Conservation (phyloP, 2,888 invertebrate genomes). For the Eupithecia centaureata region DNA sequence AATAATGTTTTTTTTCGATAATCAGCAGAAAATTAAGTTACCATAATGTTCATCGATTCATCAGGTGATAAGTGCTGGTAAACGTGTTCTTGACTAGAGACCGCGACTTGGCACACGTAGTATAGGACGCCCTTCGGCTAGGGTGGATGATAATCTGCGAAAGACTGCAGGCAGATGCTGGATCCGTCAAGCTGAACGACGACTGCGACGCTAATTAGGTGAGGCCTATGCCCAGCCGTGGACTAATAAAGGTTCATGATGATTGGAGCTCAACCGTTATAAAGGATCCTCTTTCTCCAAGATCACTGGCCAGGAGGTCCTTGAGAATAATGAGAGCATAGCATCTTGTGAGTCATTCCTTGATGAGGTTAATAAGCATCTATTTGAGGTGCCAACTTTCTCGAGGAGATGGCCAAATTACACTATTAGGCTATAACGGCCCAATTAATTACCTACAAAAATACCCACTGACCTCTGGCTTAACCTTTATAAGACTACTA, state of each 20-base stretch:
- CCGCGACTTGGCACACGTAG: too few relatives aligned
- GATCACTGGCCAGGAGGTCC: constrained; percentile 6
- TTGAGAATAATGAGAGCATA: constrained; percentile 24
- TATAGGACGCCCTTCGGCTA: too few relatives aligned
- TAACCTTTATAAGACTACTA: neutral
- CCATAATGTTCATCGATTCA: too few relatives aligned
- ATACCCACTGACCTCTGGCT: neutral
- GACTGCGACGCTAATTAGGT: too few relatives aligned
- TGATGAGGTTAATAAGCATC: constrained; percentile 14
- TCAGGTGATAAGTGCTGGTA: too few relatives aligned
- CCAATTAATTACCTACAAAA: neutral
- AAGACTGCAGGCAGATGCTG: too few relatives aligned
- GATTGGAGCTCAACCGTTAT: neutral
- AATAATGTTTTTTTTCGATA: neutral
- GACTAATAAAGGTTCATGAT: neutral
- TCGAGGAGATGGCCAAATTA: constrained; percentile 15
- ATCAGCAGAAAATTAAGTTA: too few relatives aligned
- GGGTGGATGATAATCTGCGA: too few relatives aligned
- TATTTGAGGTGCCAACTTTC: constrained; percentile 24
- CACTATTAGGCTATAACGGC: neutral
- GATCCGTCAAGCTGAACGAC: too few relatives aligned
- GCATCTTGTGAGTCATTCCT: constrained; percentile 17
- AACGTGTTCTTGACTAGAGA: too few relatives aligned
- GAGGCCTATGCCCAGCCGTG: too few relatives aligned
- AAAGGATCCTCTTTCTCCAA: neutral